phyloP scores from a whole-genome alignment of 2,797 vertebrate genomes.

The Chelidonichthys spinosus region DNA sequence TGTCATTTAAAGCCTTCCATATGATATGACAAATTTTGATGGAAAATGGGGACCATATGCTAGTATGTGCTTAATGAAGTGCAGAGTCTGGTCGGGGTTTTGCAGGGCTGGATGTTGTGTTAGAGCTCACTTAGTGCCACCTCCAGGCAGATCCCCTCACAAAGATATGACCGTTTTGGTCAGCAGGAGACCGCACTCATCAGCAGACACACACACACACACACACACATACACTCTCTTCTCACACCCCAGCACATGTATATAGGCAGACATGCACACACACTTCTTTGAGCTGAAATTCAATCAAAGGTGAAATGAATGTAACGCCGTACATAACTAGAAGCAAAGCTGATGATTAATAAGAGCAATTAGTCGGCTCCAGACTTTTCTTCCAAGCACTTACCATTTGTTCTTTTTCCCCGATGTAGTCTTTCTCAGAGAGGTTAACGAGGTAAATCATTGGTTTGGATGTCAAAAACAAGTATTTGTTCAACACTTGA shows the following conservation, averaged over 20 bases:
- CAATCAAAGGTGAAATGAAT: constrained; percentile 48
- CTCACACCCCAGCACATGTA: constrained; percentile 38
- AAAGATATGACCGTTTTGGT: constrained; percentile 63
- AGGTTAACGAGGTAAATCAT: constrained; percentile 99
- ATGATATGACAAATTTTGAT: constrained; percentile 93
- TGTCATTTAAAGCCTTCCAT: constrained; percentile 88
- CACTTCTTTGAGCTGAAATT: constrained; percentile 32
- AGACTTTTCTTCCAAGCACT: constrained; percentile 73
- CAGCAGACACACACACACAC: constrained; percentile 26
- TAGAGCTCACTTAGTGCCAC: constrained; percentile 69
- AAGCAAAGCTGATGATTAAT: constrained; percentile 52
- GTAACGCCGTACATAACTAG: constrained; percentile 21
- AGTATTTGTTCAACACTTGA: constrained; percentile 97
- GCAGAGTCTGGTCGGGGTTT: constrained; percentile 85
- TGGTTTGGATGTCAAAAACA: constrained; percentile 98
- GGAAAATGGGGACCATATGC: constrained; percentile 95
- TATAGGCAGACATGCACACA: constrained; percentile 15
- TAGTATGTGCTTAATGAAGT: constrained; percentile 92
- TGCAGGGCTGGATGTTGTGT: constrained; percentile 84
- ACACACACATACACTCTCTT: constrained; percentile 27
- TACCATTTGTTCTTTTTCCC: constrained; percentile 98
- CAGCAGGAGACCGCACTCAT: constrained; percentile 68
- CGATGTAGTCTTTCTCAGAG: constrained; percentile 97
- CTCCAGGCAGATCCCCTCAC: constrained; percentile 73
- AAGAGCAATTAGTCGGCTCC: constrained; percentile 25